Evolutionary conservation across 1,140 invertebrate species (phyloP).

Genomic region (Lamellibrachia luymesi): DNA sequence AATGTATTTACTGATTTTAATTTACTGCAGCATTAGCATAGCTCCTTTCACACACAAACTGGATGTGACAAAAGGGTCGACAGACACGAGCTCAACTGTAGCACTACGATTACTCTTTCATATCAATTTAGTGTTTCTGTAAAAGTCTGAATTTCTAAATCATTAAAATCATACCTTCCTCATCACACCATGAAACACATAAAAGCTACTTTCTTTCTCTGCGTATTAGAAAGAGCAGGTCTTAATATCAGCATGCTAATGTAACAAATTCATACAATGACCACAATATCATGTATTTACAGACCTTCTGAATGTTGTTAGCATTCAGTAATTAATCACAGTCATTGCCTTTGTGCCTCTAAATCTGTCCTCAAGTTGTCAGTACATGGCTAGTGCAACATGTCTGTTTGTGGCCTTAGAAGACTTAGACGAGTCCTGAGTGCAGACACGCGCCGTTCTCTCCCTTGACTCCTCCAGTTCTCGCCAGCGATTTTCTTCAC

Average conservation of each 20-base stretch:
- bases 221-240: not conserved
- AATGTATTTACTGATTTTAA: not conserved
- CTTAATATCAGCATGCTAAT: not conserved
- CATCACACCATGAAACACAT: not conserved
- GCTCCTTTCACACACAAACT: not conserved
- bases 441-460: slow-evolving; percentile 39
- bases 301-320: not conserved
- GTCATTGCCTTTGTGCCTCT: not conserved
- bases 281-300: not conserved
- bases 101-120: not conserved
- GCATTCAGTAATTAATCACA: not conserved
- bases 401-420: not conserved
- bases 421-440: slow-evolving; percentile 21
- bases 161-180: not conserved
- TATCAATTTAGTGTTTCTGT: not conserved
- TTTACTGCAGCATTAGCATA: not conserved
- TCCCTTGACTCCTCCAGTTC: slow-evolving; percentile 49
- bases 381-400: not conserved
- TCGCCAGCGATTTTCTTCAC: slow-evolving; percentile 47
- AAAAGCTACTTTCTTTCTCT: not conserved
- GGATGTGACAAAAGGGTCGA: not conserved
- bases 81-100: not conserved
- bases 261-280: not conserved
- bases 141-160: not conserved
- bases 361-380: not conserved